A percentile compares a stretch with the other conserved stretches of the same genome.
Evolutionary conservation across 2,888 invertebrate species (phyloP).

Genomic region (Hydriomena furcata): DNA sequence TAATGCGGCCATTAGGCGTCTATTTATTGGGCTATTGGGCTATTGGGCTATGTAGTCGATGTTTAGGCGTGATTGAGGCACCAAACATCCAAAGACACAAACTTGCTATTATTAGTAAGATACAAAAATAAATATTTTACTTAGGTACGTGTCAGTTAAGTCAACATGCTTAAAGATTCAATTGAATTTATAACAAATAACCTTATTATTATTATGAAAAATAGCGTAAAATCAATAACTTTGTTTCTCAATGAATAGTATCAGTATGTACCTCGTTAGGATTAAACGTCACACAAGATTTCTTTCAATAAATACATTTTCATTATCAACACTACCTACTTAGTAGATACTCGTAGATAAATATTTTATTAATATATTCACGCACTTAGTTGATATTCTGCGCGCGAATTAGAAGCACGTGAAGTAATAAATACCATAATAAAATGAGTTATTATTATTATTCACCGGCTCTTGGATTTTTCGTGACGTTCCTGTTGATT

Average conservation of each 20-base stretch:
- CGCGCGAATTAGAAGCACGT: constrained; percentile 6
- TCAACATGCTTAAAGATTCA: no score
- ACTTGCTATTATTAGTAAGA: no score
- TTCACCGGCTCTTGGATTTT: constrained; percentile 44
- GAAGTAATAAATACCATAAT: background rate
- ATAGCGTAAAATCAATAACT: no score
- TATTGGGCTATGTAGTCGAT: no score
- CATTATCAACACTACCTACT: constrained; percentile 12
- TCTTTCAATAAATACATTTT: background rate
- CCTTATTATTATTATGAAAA: no score
- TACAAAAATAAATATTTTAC: background rate
- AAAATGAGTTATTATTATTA: constrained; percentile 26
- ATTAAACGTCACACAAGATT: constrained; percentile 8
- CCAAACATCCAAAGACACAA: no score
- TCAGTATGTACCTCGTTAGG: background rate
- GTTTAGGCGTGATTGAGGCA: no score
- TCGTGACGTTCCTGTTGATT: constrained; percentile 41
- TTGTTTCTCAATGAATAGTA: no score
- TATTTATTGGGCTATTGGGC: no score
- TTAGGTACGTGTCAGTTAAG: no score
- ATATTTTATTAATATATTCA: constrained; percentile 6
- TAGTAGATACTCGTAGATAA: constrained; percentile 12
- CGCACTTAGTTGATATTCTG: constrained; percentile 11
- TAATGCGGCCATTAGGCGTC: no score
- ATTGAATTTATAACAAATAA: no score